A percentile compares a stretch with the other conserved stretches of the same genome.
These are phyloP conservation scores for Rhagonycha lutea DNA, from an alignment of 2,888 invertebrate genomes.

Conservation along the genomic window DNA sequence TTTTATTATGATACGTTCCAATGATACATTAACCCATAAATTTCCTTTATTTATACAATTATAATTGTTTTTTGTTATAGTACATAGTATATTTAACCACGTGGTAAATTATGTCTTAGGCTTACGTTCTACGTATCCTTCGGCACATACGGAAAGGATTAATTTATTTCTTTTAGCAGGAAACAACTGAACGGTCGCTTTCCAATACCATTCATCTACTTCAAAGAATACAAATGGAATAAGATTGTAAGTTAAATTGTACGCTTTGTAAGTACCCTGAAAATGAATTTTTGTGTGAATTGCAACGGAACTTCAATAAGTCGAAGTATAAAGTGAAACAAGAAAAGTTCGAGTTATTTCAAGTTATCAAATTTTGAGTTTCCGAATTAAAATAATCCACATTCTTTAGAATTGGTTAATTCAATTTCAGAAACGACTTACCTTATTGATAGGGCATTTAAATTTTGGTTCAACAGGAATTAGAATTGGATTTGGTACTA, in stretches of 20 bases:
- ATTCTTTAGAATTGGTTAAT: no score
- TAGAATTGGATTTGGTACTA: background rate
- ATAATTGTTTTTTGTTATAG: no score
- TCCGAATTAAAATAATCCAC: no score
- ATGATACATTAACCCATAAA: no score
- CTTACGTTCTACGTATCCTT: background rate
- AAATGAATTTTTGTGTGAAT: background rate
- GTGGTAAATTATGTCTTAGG: background rate
- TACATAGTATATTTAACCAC: background rate
- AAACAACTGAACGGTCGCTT: background rate
- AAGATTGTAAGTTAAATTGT: background rate
- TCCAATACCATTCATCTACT: background rate
- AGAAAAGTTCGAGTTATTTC: no score
- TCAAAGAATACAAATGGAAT: background rate
- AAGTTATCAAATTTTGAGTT: no score
- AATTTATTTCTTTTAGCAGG: background rate
- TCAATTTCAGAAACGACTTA: background rate
- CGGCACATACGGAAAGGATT: background rate
- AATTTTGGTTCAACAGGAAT: background rate
- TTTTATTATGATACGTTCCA: no score
- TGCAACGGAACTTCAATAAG: background rate
- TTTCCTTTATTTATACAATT: no score
- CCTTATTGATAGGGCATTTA: background rate
- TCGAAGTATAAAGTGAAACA: no score
- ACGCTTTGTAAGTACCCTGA: background rate